Evolutionary conservation across 2,113 vertebrate genomes (phyloP).

Genomic region (Meles meles): DNA sequence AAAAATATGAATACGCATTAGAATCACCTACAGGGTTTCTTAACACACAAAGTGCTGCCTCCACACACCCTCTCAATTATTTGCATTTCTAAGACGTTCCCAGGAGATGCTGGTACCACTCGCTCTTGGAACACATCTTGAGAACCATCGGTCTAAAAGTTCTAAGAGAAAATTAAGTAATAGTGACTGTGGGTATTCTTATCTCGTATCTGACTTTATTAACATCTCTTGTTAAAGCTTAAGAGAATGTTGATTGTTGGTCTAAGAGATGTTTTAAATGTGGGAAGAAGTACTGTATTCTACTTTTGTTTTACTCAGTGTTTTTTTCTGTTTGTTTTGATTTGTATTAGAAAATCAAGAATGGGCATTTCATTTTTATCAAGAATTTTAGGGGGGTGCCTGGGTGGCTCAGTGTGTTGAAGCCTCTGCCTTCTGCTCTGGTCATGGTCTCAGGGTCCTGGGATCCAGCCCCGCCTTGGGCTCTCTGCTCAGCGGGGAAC

Average conservation of each 20-base stretch:
- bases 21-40: too few relatives aligned
- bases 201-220: background rate
- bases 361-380: background rate
- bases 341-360: background rate
- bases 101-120: background rate
- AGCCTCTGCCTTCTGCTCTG: too few relatives aligned
- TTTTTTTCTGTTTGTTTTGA: background rate
- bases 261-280: background rate
- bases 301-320: background rate
- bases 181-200: background rate
- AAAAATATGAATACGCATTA: background rate
- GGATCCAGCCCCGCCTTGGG: too few relatives aligned
- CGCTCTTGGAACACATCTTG: background rate
- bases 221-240: background rate
- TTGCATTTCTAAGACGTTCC: background rate
- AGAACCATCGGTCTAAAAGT: background rate
- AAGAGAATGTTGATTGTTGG: background rate
- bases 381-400: background rate
- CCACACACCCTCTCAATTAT: background rate
- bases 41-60: too few relatives aligned
- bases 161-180: background rate
- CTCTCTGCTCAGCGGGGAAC: too few relatives aligned
- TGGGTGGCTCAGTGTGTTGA: too few relatives aligned
- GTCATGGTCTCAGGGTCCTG: too few relatives aligned
- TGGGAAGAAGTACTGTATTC: background rate